Evolutionary conservation across 2,888 invertebrate genomes (phyloP).

Genomic region (Macaria liturata): DNA sequence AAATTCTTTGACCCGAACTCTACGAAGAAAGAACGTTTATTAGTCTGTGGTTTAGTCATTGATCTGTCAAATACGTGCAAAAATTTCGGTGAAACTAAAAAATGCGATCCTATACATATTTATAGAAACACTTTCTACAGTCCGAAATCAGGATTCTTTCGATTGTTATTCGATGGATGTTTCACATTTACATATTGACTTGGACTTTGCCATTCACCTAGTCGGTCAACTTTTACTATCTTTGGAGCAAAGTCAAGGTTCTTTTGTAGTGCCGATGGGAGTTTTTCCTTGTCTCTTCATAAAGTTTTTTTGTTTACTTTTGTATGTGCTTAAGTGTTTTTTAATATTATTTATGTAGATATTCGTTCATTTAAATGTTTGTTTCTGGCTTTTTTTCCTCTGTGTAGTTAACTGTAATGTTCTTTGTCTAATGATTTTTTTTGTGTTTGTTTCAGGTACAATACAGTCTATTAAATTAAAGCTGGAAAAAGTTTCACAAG

Average conservation of each 20-base stretch:
- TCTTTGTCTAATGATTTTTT: neutral
- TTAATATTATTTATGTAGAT: no score
- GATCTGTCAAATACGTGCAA: slow-evolving; percentile 1
- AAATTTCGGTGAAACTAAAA: slow-evolving; percentile 19
- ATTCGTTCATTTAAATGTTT: no score
- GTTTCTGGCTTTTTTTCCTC: no score
- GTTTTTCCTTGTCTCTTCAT: neutral
- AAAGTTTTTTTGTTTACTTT: no score
- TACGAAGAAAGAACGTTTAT: no score
- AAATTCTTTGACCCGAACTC: no score
- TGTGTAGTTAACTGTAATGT: no score
- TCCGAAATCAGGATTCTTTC: slow-evolving; percentile 22
- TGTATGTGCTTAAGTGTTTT: no score
- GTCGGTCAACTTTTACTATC: slow-evolving; percentile 19
- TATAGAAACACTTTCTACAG: slow-evolving; percentile 21
- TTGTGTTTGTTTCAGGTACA: slow-evolving; percentile 26
- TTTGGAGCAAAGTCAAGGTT: slow-evolving; percentile 19
- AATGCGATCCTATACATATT: slow-evolving; percentile 9
- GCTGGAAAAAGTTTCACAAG: no score
- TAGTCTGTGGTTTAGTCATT: no score
- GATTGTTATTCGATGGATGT: slow-evolving; percentile 18
- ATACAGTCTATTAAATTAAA: neutral
- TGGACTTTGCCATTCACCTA: slow-evolving; percentile 24
- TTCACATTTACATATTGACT: slow-evolving; percentile 21
- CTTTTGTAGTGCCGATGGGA: neutral